phyloP scores from a whole-genome alignment of 2,888 invertebrate species.

The Erebia palarica region DNA sequence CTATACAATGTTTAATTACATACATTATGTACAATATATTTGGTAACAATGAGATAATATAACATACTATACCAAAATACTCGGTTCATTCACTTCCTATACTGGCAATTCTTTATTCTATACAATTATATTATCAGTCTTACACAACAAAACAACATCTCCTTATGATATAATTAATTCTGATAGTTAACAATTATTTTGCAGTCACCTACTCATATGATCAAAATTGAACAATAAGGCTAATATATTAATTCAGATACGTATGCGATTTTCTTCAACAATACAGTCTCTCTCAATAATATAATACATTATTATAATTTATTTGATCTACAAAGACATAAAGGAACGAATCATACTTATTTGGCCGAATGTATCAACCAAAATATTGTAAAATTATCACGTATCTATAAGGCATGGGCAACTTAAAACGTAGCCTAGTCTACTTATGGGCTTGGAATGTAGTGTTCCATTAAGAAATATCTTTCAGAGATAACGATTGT shows the following conservation, averaged over 20 bases:
- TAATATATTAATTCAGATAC: conserved; percentile 57
- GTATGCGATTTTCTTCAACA: conserved; percentile 58
- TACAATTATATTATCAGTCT: conserved; percentile 74
- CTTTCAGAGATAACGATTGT: conserved; percentile 66
- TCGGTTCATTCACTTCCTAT: conserved; percentile 62
- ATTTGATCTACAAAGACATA: conserved; percentile 52
- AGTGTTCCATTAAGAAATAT: conserved; percentile 75
- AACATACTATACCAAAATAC: conserved; percentile 74
- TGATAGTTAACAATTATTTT: conserved; percentile 30
- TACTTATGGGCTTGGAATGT: conserved; percentile 80
- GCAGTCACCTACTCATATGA: conserved; percentile 15
- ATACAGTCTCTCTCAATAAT: conserved; percentile 62
- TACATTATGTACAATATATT: conserved; percentile 79
- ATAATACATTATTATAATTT: conserved; percentile 42
- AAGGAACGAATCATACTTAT: conserved; percentile 62
- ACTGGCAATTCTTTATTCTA: conserved; percentile 67
- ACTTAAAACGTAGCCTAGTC: conserved; percentile 64
- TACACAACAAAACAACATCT: conserved; percentile 53
- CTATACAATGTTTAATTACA: conserved; percentile 60
- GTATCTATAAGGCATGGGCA: conserved; percentile 69
- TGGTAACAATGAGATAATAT: conserved; percentile 81
- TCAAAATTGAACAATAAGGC: conserved; percentile 53
- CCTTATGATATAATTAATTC: conserved; percentile 27
- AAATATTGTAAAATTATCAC: conserved; percentile 63
- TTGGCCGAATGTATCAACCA: conserved; percentile 63